Base-by-base conservation (phyloP, 2,888 invertebrate genomes). In the Diadegma fenestrale region DNA sequence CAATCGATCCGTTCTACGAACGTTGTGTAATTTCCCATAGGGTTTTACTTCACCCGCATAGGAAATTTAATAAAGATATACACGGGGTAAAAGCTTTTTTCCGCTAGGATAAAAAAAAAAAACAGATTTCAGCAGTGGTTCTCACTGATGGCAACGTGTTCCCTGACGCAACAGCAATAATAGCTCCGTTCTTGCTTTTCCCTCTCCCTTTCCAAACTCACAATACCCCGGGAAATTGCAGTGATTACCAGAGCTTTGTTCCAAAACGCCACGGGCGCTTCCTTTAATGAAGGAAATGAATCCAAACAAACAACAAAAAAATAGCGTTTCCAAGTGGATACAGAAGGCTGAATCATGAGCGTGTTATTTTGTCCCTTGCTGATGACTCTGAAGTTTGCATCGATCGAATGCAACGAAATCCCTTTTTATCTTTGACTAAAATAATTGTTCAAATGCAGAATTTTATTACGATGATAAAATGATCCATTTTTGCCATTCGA, bases 211-310 rank as follows among this genome's bases (percentile, higher is more conserved):
- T 30, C 43, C 48, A 58, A 22, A 73, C 73, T 63, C 63, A 78
- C 85, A 81, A 85, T 85, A 85, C 78, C 68, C 73, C 33, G 68
- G 72, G 45, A 78, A 85, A 85, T 81, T 85, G 85, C 85, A 51
- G 81, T 78, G 85, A 85, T 81, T 78, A 68, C 73, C 63, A 73
- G 63, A 71, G 78, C 81, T 85, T 81, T 85, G 81, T 81, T 84
- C 30, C 54, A 68, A 81, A 81, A 69, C 69, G 68, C 68, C 41
- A 19, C 48, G 54, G 48, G 69, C 80, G 58, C 10, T 58, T 77
- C 30, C 45, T 37, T 22, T 61, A 81, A 78, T 63, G 78, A 77
- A 80, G 73, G 61, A 54, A 80, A 84, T 68, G 17, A 78, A 72
- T 72, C 37, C 41, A 71, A 12, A 41, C 8, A 72, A 51, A 76